Conservation (phyloP, 1,140 invertebrate species). For the Aleiodes sp. region DNA sequence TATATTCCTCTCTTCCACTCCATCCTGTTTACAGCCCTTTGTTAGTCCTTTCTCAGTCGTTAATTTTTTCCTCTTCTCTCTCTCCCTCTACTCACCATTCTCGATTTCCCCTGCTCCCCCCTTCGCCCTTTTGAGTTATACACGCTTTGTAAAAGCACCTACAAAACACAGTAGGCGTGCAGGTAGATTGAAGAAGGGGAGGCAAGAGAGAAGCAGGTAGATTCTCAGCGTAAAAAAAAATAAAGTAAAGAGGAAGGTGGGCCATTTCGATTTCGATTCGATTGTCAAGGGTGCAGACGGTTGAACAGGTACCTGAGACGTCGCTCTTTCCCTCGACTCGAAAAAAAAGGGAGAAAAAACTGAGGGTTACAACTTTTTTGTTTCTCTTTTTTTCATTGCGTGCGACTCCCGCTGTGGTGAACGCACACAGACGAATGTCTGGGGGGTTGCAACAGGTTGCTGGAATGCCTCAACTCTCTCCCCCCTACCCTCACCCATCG, state of each 20-base stretch:
- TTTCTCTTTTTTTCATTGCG: neutral
- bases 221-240: neutral
- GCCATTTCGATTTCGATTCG: slow-evolving; percentile 43
- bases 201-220: neutral
- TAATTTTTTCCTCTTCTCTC: neutral
- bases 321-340: neutral
- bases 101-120: too few relatives aligned
- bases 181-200: neutral
- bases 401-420: slow-evolving; percentile 36
- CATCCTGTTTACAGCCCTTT: slow-evolving; percentile 19
- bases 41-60: neutral
- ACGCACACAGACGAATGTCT: slow-evolving; percentile 37
- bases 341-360: too few relatives aligned
- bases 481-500: slow-evolving; percentile 5
- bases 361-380: too few relatives aligned
- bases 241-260: slow-evolving; percentile 41
- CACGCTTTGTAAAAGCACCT: too few relatives aligned
- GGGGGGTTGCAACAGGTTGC: slow-evolving; percentile 56
- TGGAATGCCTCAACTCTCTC: slow-evolving; percentile 30
- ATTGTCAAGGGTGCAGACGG: slow-evolving; percentile 37
- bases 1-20: neutral
- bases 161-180: slow-evolving; percentile 19
- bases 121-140: too few relatives aligned
- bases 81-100: neutral
- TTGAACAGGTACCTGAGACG: slow-evolving; percentile 29